Percentiles rank a stretch among this genome's conserved stretches.
Evolutionary conservation across 2,113 vertebrate genomes (phyloP).

Genomic region (Ophiodon elongatus): DNA sequence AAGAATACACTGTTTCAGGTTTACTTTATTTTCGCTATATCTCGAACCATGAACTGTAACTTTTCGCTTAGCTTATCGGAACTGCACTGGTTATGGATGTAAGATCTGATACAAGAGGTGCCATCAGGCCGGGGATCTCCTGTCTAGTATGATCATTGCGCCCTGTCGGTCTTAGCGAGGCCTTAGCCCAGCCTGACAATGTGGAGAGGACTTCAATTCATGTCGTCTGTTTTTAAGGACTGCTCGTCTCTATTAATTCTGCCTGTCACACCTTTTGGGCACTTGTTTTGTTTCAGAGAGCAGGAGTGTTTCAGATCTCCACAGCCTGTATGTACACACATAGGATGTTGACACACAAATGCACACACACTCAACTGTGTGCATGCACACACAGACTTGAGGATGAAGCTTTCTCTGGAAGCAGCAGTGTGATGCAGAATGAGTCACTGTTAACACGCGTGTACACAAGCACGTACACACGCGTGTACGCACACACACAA

Average conservation of each 20-base stretch:
- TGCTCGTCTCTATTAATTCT: constrained; percentile 27
- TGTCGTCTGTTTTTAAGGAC: constrained; percentile 27
- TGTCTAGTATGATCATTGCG: constrained; percentile 22
- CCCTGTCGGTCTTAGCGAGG: constrained; percentile 1
- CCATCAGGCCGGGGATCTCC: neutral
- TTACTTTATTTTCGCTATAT: neutral
- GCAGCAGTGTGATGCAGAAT: constrained; percentile 42
- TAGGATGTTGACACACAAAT: constrained; percentile 36
- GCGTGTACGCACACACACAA: constrained; percentile 23
- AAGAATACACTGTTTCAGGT: neutral
- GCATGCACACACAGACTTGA: neutral
- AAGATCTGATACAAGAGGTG: neutral
- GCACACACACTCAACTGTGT: neutral
- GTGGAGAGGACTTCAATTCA: constrained; percentile 26
- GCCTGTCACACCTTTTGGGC: constrained; percentile 34
- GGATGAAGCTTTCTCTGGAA: constrained; percentile 37
- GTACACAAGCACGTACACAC: constrained; percentile 8
- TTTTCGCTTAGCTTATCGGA: neutral
- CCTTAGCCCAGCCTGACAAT: constrained; percentile 19
- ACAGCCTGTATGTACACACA: constrained; percentile 34
- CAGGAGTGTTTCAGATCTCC: constrained; percentile 35
- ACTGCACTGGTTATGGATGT: neutral
- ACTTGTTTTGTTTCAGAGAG: constrained; percentile 31
- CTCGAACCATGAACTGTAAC: neutral
- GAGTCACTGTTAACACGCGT: constrained; percentile 53